Base-by-base conservation (phyloP, 2,797 vertebrate species). In the Pseudocheirus occidentalis region DNA sequence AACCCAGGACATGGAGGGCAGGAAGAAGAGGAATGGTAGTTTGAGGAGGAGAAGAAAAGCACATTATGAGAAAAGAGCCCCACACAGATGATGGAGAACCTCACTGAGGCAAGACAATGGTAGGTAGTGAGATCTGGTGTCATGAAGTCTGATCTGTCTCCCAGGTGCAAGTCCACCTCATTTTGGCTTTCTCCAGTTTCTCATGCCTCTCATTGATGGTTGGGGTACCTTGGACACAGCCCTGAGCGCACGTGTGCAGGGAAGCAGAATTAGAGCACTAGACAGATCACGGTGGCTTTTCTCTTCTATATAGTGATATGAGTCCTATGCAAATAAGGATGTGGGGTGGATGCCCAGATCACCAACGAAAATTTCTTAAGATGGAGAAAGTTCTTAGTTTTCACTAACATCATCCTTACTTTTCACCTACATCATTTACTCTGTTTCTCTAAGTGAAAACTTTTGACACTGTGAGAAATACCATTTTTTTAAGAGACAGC, bases 381-480 rank as follows among this genome's bases (percentile, higher is more conserved):
- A 73, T 40, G 66, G 62, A 81, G 18, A 73, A n/a, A 81, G n/a
- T 81, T 40, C 24, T 6, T n/a, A 40, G 66, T 18, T 81, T 81
- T 73, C 62, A 81, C 66, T 81, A 73, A 73, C 16, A 81, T 34
- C 13, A 62, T 81, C n/a, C n/a, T 73, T 40, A 73, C 40, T 81
- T 40, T n/a, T 81, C n/a, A 81, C 24, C n/a, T 24, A 81, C 3
- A 0, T 81, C 24, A 81, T 81, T 81, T 81, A 81, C n/a, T 73
- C 16, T 81, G 56, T 62, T n/a, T n/a, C 62, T 1, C 1, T 5
- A 94, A 54, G 53, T 57, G n/a, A 9, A 59, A 28, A 58, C 62
- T 95, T 81, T 29, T 55, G 50, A 93, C 92, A 57, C 73, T 34
- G 29, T 89, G 13, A 94, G 57, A 53, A 93, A 91, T 28, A 90